These are phyloP conservation scores for Junonia oenone DNA, from an alignment of 2,888 invertebrate species.

Conservation along the genomic window DNA sequence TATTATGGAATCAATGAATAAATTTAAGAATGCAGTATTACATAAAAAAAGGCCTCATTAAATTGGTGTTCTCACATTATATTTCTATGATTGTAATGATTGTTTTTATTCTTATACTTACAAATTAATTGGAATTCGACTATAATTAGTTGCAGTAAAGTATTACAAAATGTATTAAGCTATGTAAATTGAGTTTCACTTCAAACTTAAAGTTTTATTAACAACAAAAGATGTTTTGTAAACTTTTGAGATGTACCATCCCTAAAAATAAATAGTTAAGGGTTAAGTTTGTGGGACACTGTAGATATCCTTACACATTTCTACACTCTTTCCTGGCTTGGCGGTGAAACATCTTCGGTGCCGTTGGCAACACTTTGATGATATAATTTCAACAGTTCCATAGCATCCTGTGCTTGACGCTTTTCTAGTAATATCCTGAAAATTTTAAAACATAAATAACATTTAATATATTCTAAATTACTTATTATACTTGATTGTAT, in stretches of 20 bases:
- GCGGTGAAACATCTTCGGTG: conserved; percentile 68
- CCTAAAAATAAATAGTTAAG: conserved; percentile 61
- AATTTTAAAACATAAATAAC: conserved; percentile 11
- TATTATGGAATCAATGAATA: conserved; percentile 23
- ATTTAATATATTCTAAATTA: not conserved
- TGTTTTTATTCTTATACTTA: conserved; percentile 16
- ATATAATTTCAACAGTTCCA: conserved; percentile 90
- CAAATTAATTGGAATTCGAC: conserved; percentile 6
- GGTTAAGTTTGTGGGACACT: conserved; percentile 43
- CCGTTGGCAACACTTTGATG: conserved; percentile 78
- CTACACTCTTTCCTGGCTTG: conserved; percentile 70
- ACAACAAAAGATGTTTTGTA: conserved; percentile 47
- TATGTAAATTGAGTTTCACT: not conserved
- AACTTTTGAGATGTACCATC: conserved; percentile 73
- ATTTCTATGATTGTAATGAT: conserved; percentile 19
- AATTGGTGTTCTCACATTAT: conserved; percentile 48
- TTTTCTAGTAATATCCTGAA: conserved; percentile 87
- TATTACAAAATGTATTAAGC: conserved; percentile 3
- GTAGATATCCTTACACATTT: conserved; percentile 20
- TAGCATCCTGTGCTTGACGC: conserved; percentile 91
- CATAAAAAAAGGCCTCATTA: conserved; percentile 61
- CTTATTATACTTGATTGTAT: not conserved
- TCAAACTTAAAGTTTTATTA: not conserved
- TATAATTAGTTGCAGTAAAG: conserved; percentile 14
- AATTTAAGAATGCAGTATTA: conserved; percentile 34